phyloP scores from a whole-genome alignment of 2,888 invertebrate species.

The Hirtodrosophila duncani region DNA sequence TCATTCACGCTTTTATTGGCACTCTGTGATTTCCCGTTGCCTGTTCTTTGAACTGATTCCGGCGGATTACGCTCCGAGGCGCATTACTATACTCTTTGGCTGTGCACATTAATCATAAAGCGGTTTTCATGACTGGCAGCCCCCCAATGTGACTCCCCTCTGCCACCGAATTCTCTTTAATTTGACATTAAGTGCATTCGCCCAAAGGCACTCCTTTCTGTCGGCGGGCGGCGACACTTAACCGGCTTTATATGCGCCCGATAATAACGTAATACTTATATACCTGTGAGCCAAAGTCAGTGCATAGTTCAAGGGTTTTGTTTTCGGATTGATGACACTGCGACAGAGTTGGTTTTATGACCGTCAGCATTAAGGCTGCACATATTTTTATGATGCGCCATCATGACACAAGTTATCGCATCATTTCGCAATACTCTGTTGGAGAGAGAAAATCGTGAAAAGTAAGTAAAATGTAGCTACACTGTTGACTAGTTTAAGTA shows the following conservation, averaged over 20 bases:
- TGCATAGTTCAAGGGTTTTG: conserved; percentile 18
- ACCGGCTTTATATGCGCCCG: conserved; percentile 46
- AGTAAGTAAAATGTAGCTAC: conserved; percentile 32
- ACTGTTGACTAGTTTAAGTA: too few relatives aligned
- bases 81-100: conserved; percentile 49
- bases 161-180: conserved; percentile 38
- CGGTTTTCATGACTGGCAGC: conserved; percentile 42
- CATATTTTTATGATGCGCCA: conserved; percentile 41
- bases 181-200: conserved; percentile 58
- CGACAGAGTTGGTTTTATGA: conserved; percentile 37
- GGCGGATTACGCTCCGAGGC: conserved; percentile 44
- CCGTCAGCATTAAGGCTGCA: conserved; percentile 39
- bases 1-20: conserved; percentile 47
- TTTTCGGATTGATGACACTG: conserved; percentile 32
- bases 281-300: conserved; percentile 8
- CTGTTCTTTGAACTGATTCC: too few relatives aligned
- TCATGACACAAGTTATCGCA: conserved; percentile 21
- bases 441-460: conserved; percentile 20
- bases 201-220: conserved; percentile 28
- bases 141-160: not conserved
- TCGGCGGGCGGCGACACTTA: conserved; percentile 42
- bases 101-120: conserved; percentile 55
- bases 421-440: not conserved
- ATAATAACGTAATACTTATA: conserved; percentile 34
- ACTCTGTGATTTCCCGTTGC: conserved; percentile 34